These are phyloP conservation scores for Eristalis pertinax DNA, from an alignment of 2,888 invertebrate genomes.

Conservation along the genomic window DNA sequence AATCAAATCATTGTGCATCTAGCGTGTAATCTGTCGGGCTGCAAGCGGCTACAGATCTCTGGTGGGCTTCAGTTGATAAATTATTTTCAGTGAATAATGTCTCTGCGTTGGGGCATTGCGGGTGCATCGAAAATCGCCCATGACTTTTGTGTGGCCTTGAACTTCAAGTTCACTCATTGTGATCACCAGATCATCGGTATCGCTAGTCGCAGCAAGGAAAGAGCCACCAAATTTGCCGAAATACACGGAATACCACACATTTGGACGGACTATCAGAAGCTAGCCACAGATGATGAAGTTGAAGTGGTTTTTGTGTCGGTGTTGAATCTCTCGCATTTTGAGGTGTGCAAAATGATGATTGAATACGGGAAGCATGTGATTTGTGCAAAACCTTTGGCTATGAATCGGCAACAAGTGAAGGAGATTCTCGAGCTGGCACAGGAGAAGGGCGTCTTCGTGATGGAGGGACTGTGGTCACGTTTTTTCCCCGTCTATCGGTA, in stretches of 20 bases:
- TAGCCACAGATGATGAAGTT: slow-evolving; percentile 87
- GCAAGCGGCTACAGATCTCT: not conserved
- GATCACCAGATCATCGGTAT: slow-evolving; percentile 87
- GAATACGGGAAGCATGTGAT: slow-evolving; percentile 91
- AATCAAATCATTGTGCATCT: slow-evolving; percentile 28
- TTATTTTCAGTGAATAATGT: slow-evolving; percentile 64
- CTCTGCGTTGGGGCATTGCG: slow-evolving; percentile 89
- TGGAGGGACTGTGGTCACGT: slow-evolving; percentile 93
- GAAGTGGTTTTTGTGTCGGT: slow-evolving; percentile 92
- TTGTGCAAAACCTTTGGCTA: slow-evolving; percentile 92
- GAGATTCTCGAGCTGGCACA: slow-evolving; percentile 86
- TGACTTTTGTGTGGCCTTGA: slow-evolving; percentile 89
- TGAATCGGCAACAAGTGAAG: slow-evolving; percentile 87
- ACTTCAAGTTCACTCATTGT: slow-evolving; percentile 84
- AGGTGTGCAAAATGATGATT: slow-evolving; percentile 86
- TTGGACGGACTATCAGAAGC: slow-evolving; percentile 88
- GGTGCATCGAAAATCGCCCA: slow-evolving; percentile 91
- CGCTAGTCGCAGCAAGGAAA: slow-evolving; percentile 86
- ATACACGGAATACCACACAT: slow-evolving; percentile 86
- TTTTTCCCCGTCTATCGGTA: slow-evolving; percentile 88
- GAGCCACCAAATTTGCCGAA: slow-evolving; percentile 88
- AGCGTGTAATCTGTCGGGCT: not conserved
- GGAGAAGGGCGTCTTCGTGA: slow-evolving; percentile 86
- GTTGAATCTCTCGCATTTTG: slow-evolving; percentile 87
- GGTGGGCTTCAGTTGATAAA: slow-evolving; percentile 43